Evolutionary conservation across 30 jellyfish, hydroid and myxozoan genomes (phyloP).

Genomic region (Aurelia aurita complex sp. Pacific): DNA sequence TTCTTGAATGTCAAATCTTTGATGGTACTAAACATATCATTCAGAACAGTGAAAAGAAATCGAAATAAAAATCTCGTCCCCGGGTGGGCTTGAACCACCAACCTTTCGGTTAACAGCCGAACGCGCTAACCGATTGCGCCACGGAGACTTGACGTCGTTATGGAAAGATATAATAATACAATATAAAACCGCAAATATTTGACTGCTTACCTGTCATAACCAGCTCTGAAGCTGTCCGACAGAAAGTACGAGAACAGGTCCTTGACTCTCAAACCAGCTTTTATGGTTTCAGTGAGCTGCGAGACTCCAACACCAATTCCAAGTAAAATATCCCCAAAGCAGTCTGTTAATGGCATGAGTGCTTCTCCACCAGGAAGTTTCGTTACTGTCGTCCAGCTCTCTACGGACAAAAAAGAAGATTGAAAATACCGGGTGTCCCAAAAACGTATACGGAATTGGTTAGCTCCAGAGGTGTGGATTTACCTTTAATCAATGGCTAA

Average conservation of each 20-base stretch:
- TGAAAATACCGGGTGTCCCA: background rate
- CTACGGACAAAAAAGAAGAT: conserved; percentile 18
- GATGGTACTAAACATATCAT: too few relatives aligned
- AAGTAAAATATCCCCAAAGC: conserved; percentile 77
- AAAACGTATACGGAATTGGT: background rate
- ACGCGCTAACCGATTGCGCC: conserved; percentile 76
- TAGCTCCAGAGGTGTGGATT: too few relatives aligned
- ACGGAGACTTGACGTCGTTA: conserved; percentile 7
- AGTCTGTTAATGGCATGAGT: conserved; percentile 72
- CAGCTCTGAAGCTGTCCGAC: conserved; percentile 95
- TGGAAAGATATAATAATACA: too few relatives aligned
- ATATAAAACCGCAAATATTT: too few relatives aligned
- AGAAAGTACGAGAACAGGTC: conserved; percentile 90
- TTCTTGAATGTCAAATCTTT: too few relatives aligned
- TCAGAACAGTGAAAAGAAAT: background rate
- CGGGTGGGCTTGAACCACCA: conserved; percentile 68
- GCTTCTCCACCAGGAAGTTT: conserved; percentile 96
- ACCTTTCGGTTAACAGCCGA: conserved; percentile 69
- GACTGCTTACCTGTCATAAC: conserved; percentile 78
- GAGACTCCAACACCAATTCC: conserved; percentile 79
- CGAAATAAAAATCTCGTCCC: conserved; percentile 22
- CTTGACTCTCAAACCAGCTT: conserved; percentile 62
- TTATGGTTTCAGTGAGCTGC: conserved; percentile 86
- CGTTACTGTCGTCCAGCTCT: conserved; percentile 70
- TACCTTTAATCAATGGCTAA: too few relatives aligned